Base-by-base conservation (phyloP, 2,888 invertebrate species). In the Cerceris ruficornis region DNA sequence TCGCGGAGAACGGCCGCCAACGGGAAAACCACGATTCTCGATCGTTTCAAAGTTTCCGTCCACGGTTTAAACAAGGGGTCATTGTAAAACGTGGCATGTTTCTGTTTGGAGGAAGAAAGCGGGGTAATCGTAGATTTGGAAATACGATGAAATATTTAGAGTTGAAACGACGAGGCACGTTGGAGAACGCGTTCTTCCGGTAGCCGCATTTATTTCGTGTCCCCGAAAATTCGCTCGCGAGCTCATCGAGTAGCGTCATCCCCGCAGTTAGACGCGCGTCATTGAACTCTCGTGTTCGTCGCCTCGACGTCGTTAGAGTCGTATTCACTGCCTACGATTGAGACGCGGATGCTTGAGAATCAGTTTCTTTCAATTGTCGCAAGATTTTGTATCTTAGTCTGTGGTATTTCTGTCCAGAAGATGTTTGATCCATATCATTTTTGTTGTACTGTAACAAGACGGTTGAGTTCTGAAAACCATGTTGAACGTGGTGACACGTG, bases 231-330 rank as follows among this genome's bases (percentile, higher is more conserved):
- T 58, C 66, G 60, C 61, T 61, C 64, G 77, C 82, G 73, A 74
- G 77, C 71, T 80, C 80, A 70, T 66, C 43, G 41, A 69, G 42
- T 77, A 81, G 79, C 83, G 81, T 83, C 85, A 85, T 83, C 83
- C 81, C 83, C 72, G 72, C 69, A 84, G 83, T 83, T 85, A 85
- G 84, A 85, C 77, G 65, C 84, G 75, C 83, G 84, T 84, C 85
- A 85, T 77, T 84, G 84, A 85, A 85, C 84, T 85, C 84, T 81
- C 72, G 62, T 59, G 60, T 69, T 75, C 66, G 59, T 73, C 61
- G 78, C 78, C 70, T 75, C 93, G 52, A 41, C 67, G 41, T 41
- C 49, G 52, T 52, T 46, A 42, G 61, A 49, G 17, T 43, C 55
- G 49, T 69, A 13, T 55, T 46, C 28, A 28, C 55, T 13, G 9